Percentiles rank a stretch among this genome's conserved stretches.
phyloP scores from a whole-genome alignment of 2,888 invertebrate genomes.

The Penaeus monodon region DNA sequence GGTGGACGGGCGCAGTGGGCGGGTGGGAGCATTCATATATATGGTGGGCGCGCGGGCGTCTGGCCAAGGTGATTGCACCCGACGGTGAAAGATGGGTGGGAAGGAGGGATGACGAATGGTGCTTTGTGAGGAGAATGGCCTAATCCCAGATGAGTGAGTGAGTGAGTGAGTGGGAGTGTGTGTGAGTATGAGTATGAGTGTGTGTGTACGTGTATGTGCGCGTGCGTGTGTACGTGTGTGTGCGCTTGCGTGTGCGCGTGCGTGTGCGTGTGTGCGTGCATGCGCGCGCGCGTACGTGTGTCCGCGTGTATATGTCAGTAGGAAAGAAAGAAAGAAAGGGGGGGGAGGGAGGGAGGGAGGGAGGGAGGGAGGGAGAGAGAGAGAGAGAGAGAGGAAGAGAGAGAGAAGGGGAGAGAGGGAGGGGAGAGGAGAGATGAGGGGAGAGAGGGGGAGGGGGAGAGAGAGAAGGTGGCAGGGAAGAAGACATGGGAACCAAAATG shows the following conservation, averaged over 20 bases:
- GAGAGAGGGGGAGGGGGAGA: not conserved
- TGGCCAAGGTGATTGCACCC: no score
- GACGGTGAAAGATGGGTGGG: not conserved
- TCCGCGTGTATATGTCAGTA: not conserved
- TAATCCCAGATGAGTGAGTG: not conserved
- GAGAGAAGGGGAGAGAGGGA: constrained; percentile 5
- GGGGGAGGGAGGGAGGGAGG: not conserved
- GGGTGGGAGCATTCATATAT: no score
- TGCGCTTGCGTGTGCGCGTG: not conserved
- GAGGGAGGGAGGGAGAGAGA: constrained; percentile 8
- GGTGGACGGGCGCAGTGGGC: no score
- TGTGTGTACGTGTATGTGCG: not conserved
- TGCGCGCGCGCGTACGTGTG: not conserved
- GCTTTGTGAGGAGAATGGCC: no score
- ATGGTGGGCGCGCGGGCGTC: no score
- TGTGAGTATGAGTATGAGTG: not conserved
- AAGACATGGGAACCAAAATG: no score
- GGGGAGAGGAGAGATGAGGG: constrained; percentile 8
- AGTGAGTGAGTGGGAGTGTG: not conserved
- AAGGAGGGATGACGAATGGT: not conserved
- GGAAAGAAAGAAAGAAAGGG: not conserved
- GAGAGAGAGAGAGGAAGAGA: constrained; percentile 20
- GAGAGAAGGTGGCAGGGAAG: constrained; percentile 33
- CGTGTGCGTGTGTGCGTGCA: not conserved
- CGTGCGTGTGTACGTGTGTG: constrained; percentile 2